Percentiles rank a stretch among this genome's conserved stretches.
Conservation (phyloP, 2,888 invertebrate genomes). For the Netelia inedita region DNA sequence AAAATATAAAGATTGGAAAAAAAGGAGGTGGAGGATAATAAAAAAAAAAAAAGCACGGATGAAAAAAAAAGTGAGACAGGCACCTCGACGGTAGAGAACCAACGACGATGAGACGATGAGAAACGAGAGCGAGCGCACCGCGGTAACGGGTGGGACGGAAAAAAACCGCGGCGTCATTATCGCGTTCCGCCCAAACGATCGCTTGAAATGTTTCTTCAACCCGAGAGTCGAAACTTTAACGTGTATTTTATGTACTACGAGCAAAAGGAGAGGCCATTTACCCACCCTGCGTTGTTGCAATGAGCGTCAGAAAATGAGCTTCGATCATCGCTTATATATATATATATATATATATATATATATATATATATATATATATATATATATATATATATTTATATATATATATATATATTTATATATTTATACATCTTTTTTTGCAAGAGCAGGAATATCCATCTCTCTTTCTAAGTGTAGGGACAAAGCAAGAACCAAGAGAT, state of each 20-base stretch:
- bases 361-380: background rate
- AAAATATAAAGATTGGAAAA: slow-evolving; percentile 31
- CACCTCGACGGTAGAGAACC: slow-evolving; percentile 42
- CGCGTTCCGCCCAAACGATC: slow-evolving; percentile 71
- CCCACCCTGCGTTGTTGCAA: slow-evolving; percentile 6
- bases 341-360: background rate
- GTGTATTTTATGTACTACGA: slow-evolving; percentile 30
- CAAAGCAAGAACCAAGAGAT: no score
- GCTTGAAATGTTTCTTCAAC: slow-evolving; percentile 59
- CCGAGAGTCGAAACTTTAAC: slow-evolving; percentile 22
- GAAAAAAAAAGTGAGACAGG: no score
- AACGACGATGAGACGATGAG: slow-evolving; percentile 53
- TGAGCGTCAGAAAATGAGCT: slow-evolving; percentile 36
- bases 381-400: background rate
- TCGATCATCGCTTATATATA: slow-evolving; percentile 27
- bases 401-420: slow-evolving; percentile 13
- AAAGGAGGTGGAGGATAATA: slow-evolving; percentile 43
- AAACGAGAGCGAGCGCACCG: slow-evolving; percentile 42
- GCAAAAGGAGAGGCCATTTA: slow-evolving; percentile 42
- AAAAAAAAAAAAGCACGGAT: slow-evolving; percentile 6
- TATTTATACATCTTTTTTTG: background rate
- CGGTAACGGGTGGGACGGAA: slow-evolving; percentile 8
- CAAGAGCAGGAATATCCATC: no score
- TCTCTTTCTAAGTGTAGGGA: no score
- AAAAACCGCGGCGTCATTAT: slow-evolving; percentile 67